Evolutionary conservation across 64 coral and sea anemone species (phyloP).

Genomic region (Montipora capricornis): DNA sequence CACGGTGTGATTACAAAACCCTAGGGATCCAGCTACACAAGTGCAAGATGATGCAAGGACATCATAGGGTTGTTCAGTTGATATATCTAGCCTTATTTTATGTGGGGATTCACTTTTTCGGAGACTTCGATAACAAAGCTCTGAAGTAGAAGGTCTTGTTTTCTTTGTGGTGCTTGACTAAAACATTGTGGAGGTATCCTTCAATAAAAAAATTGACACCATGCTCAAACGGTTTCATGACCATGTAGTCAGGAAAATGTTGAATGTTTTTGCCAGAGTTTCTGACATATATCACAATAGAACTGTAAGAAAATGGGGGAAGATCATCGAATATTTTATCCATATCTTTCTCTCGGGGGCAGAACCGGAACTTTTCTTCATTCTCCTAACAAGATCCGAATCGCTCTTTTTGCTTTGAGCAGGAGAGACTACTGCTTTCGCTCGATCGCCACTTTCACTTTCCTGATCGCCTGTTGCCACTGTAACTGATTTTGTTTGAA

Average conservation of each 20-base stretch:
- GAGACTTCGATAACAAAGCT: constrained; percentile 52
- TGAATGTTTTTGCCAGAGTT: neutral
- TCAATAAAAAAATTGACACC: constrained; percentile 51
- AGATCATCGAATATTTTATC: no score
- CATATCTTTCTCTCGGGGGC: no score
- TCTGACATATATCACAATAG: no score
- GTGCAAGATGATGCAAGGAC: neutral
- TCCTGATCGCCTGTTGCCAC: neutral
- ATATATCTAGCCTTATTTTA: constrained; percentile 35
- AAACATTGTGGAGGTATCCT: neutral
- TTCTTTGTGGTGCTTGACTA: constrained; percentile 43
- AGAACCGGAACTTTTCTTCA: no score
- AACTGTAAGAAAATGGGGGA: no score
- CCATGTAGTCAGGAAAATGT: constrained; percentile 48
- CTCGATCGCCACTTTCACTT: neutral
- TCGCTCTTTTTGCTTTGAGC: no score
- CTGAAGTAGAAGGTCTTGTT: neutral
- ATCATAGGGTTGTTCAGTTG: constrained; percentile 50
- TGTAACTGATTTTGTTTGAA: neutral
- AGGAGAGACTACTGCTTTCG: no score
- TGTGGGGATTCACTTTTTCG: constrained; percentile 59
- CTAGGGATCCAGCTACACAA: constrained; percentile 57
- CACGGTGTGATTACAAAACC: constrained; percentile 55
- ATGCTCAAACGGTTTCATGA: constrained; percentile 48
- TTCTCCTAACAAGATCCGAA: no score